A percentile compares a stretch with the other conserved stretches of the same genome.
Evolutionary conservation across 1,140 invertebrate genomes (phyloP).

Genomic region (Lucilia sericata): DNA sequence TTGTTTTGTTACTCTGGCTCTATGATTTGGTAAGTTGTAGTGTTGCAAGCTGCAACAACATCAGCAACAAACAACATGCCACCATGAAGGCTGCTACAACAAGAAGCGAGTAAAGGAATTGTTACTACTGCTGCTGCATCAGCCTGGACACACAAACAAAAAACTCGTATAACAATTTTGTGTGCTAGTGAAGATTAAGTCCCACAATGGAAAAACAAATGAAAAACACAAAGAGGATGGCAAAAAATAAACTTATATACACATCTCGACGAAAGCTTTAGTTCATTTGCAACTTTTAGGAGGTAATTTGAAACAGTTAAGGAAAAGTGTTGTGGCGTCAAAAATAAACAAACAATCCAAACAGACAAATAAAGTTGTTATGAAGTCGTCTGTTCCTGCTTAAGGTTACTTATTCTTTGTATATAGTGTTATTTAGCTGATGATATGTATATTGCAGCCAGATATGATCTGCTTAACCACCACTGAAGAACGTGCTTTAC

Average conservation of each 20-base stretch:
- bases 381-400: background rate
- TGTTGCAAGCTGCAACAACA: background rate
- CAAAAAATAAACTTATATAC: background rate
- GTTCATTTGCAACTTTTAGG: slow-evolving; percentile 36
- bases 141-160: background rate
- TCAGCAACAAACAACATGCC: slow-evolving; percentile 10
- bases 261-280: slow-evolving; percentile 37
- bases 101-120: background rate
- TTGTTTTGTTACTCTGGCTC: slow-evolving; percentile 17
- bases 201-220: background rate
- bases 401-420: background rate
- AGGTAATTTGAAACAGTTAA: slow-evolving; percentile 43
- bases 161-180: too few species aligned
- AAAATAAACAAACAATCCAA: slow-evolving; percentile 22
- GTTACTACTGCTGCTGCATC: background rate
- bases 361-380: slow-evolving; percentile 40
- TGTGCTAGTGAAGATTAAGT: background rate
- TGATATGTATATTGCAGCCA: background rate
- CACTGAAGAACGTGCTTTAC: slow-evolving; percentile 40
- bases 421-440: background rate
- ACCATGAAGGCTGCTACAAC: slow-evolving; percentile 31
- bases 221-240: background rate
- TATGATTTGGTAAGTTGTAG: slow-evolving; percentile 17
- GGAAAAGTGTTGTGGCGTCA: slow-evolving; percentile 36
- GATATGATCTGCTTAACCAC: slow-evolving; percentile 16